These are phyloP conservation scores for Pissodes strobi DNA, from an alignment of 1,140 invertebrate species.

Conservation along the genomic window DNA sequence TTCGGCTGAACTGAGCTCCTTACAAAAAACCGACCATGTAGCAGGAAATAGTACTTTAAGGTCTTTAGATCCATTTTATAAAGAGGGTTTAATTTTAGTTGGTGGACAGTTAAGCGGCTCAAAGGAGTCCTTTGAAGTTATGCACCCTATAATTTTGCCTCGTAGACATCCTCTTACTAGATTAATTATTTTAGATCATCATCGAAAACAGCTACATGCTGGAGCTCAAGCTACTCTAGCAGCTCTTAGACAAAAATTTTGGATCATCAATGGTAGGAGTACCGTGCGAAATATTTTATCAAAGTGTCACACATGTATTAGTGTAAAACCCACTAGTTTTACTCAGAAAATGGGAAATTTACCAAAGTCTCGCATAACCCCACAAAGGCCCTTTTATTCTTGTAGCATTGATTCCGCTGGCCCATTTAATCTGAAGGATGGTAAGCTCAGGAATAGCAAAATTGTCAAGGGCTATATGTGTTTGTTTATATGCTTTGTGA, in stretches of 20 bases:
- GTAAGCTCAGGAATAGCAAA: background rate
- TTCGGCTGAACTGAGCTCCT: background rate
- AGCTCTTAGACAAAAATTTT: conserved; percentile 33
- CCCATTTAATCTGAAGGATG: no score
- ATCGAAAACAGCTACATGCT: conserved; percentile 40
- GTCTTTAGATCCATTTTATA: conserved; percentile 46
- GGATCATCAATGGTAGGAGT: conserved; percentile 32
- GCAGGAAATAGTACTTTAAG: background rate
- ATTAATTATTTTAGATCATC: conserved; percentile 35
- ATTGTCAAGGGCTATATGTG: background rate
- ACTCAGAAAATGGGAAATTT: conserved; percentile 24
- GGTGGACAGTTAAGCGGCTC: conserved; percentile 50
- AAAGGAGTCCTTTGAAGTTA: conserved; percentile 44
- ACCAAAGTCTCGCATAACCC: conserved; percentile 8
- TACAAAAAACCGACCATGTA: background rate
- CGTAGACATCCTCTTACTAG: conserved; percentile 32
- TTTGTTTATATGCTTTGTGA: no score
- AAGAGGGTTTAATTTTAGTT: conserved; percentile 52
- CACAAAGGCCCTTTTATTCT: conserved; percentile 38
- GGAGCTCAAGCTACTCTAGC: conserved; percentile 40
- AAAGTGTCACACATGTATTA: conserved; percentile 20
- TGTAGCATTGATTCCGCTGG: conserved; percentile 11
- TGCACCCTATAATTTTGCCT: conserved; percentile 57
- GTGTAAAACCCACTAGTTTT: conserved; percentile 26
- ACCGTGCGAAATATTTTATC: conserved; percentile 6